Evolutionary conservation across 2,888 invertebrate species (phyloP).

Genomic region (Zygothrica quintamaculata): DNA sequence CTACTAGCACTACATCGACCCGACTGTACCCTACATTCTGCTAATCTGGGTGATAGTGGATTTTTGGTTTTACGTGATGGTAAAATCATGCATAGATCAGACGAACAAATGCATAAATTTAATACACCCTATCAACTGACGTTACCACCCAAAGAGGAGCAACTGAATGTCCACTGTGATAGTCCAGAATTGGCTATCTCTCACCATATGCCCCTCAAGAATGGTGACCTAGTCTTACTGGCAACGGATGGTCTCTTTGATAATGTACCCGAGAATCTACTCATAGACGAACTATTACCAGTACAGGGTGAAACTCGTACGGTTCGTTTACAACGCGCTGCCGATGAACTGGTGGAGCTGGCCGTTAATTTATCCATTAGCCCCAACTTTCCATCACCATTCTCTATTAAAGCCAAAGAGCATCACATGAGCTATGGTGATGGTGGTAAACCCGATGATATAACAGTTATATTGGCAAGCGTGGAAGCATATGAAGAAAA

Average conservation of each 20-base stretch:
- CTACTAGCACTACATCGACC: slow-evolving; percentile 95
- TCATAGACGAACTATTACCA: slow-evolving; percentile 91
- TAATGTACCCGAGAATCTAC: slow-evolving; percentile 95
- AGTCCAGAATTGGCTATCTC: slow-evolving; percentile 95
- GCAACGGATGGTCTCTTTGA: slow-evolving; percentile 99
- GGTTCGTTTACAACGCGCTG: slow-evolving; percentile 41
- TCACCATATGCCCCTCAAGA: slow-evolving; percentile 91
- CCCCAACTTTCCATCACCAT: slow-evolving; percentile 48
- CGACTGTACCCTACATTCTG: slow-evolving; percentile 94
- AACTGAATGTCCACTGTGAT: slow-evolving; percentile 92
- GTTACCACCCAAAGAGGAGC: slow-evolving; percentile 93
- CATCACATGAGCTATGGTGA: slow-evolving; percentile 21
- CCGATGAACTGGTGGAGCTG: slow-evolving; percentile 43
- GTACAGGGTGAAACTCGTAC: slow-evolving; percentile 73
- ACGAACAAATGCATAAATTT: slow-evolving; percentile 98
- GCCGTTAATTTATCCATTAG: slow-evolving; percentile 45
- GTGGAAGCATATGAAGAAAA: slow-evolving; percentile 28
- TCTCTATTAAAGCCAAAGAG: slow-evolving; percentile 49
- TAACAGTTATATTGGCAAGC: slow-evolving; percentile 65
- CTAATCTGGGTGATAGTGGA: slow-evolving; percentile 98
- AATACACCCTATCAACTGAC: slow-evolving; percentile 98
- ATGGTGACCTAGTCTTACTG: slow-evolving; percentile 95
- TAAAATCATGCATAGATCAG: slow-evolving; percentile 93
- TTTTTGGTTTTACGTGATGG: slow-evolving; percentile 95
- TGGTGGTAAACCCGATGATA: slow-evolving; percentile 67